Conservation (phyloP, 2,113 vertebrate genomes). For the Gallinago media region DNA sequence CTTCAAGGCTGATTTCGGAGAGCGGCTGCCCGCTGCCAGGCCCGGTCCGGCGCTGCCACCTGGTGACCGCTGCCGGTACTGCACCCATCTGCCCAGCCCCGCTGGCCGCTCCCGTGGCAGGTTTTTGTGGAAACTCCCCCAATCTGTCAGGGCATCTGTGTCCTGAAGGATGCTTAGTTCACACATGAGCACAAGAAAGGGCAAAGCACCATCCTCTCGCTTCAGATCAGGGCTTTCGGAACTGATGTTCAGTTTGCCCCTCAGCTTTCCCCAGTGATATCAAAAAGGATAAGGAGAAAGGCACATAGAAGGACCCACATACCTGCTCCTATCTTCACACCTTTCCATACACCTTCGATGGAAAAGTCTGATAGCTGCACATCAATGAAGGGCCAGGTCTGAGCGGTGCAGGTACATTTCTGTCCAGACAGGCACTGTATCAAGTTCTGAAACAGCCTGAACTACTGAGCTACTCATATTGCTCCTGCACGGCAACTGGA, state of each 20-base stretch:
- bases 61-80: neutral
- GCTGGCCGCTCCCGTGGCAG: fast-evolving
- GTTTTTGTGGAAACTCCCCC: fast-evolving
- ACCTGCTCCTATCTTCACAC: neutral
- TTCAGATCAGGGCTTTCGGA: neutral
- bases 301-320: neutral
- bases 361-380: neutral
- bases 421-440: neutral
- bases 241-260: neutral
- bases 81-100: neutral
- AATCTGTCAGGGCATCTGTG: fast-evolving
- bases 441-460: neutral
- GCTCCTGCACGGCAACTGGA: neutral
- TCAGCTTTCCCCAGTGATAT: neutral
- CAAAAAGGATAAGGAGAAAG: neutral
- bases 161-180: neutral
- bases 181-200: fast-evolving
- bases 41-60: neutral
- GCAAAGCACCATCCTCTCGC: no score
- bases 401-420: neutral
- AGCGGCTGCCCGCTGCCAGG: fast-evolving
- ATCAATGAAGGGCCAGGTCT: neutral
- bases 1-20: fast-evolving
- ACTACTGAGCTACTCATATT: fast-evolving
- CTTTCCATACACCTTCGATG: fast-evolving